phyloP scores from a whole-genome alignment of 2,888 invertebrate genomes.

The Lithophane leautieri region DNA sequence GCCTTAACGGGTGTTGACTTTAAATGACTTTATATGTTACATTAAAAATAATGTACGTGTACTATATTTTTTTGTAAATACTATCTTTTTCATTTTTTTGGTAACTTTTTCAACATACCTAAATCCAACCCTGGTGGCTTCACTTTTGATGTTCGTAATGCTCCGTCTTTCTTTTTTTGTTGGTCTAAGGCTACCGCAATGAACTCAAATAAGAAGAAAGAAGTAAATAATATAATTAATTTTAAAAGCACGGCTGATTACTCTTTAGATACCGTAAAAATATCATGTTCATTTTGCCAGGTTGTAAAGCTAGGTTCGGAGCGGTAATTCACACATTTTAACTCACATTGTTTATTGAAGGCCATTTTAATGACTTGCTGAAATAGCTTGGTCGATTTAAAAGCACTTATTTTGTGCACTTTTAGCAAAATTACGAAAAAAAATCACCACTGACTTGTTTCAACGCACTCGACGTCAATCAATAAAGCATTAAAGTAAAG shows the following conservation, averaged over 20 bases:
- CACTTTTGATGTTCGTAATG: too few species aligned
- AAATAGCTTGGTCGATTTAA: slow-evolving; percentile 15
- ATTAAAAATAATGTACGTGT: too few species aligned
- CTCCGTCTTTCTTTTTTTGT: too few species aligned
- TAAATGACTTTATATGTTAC: too few species aligned
- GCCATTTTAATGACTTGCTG: slow-evolving; percentile 48
- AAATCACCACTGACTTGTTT: background rate
- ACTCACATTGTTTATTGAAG: slow-evolving; percentile 65
- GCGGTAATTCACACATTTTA: background rate
- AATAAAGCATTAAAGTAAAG: slow-evolving; percentile 4
- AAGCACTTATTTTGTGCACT: slow-evolving; percentile 42
- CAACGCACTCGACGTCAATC: slow-evolving; percentile 16
- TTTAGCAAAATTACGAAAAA: slow-evolving; percentile 11
- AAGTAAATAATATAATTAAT: too few species aligned
- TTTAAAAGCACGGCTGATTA: background rate
- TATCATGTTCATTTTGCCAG: background rate
- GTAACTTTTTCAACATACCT: too few species aligned
- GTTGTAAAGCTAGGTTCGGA: slow-evolving; percentile 10
- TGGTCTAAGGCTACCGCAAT: too few species aligned
- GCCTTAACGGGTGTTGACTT: too few species aligned
- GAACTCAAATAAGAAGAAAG: too few species aligned
- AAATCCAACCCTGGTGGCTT: too few species aligned
- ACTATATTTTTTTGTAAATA: too few species aligned
- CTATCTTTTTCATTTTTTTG: too few species aligned
- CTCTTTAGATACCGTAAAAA: background rate